Base-by-base conservation (phyloP, 2,888 invertebrate genomes). In the Ptilodon capucinus region DNA sequence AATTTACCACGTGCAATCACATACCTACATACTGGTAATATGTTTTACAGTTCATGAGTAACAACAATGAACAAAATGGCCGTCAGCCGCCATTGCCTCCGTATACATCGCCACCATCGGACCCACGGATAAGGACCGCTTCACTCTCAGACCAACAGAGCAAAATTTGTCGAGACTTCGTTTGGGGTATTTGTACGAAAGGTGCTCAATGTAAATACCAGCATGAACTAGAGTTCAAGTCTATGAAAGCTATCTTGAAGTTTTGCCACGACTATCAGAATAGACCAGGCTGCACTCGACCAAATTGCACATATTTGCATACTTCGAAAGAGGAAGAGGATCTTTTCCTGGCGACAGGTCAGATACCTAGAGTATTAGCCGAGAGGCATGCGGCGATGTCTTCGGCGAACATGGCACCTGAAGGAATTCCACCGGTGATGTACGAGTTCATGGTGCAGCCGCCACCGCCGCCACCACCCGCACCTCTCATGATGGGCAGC, bases 191-290 rank as follows among this genome's bases (percentile, higher is more conserved):
- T 4, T 90, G 89, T 44, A 62, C 60, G 1, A 86, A 84, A 64
- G 74, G 76, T 9, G 34, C 70, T 0, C 76, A 76, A 41, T 90
- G 89, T 55, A 84, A 48, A 57, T 85, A 74, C 54, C 67, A 77
- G 0, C 87, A 88, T 45, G 80, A 81, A 21, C 60, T 85, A 14
- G 77, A 82, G n/a, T 63, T 77, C 7, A 77, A 83, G 5, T 76
- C 71, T 21, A 85, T 89, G 84, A 81, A 79, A 71, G 66, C 70
- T 1, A 81, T 80, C 9, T 54, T 90, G 2, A 78, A 76, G 44
- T 89, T 90, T 50, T 90, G 90, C 43, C 86, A 86, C 63, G 82
- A 90, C 47, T 81, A 69, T 54, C 90, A 90, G 62, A 90, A 90
- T 48, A 71, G 76, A 40, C 64, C 75, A 7, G 82, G 81, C 4